These are phyloP conservation scores for Dinothrombium tinctorium DNA, from an alignment of 1,140 invertebrate genomes.

Conservation along the genomic window DNA sequence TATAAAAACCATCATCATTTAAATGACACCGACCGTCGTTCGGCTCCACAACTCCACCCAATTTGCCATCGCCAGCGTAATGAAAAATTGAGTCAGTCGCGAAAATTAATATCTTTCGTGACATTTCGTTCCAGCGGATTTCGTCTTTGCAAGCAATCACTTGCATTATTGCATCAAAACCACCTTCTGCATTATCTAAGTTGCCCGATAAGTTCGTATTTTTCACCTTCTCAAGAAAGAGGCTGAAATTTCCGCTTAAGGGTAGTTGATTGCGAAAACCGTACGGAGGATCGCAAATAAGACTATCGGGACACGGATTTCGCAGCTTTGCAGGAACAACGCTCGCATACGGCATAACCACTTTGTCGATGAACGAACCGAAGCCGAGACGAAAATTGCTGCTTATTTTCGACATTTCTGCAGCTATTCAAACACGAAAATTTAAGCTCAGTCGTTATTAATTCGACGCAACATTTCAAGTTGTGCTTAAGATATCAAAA, in stretches of 20 bases:
- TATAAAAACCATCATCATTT: conserved; percentile 33
- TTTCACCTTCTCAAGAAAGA: conserved; percentile 27
- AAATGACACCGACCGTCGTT: conserved; percentile 79
- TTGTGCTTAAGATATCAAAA: no score
- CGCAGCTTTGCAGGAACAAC: conserved; percentile 21
- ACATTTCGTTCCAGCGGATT: conserved; percentile 15
- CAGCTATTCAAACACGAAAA: no score
- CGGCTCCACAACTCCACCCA: conserved; percentile 67
- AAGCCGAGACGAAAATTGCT: conserved; percentile 82
- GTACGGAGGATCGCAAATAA: conserved; percentile 64
- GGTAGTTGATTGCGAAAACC: conserved; percentile 75
- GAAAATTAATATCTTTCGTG: conserved; percentile 18
- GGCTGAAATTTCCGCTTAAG: conserved; percentile 48
- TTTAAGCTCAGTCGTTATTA: no score
- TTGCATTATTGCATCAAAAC: conserved; percentile 98
- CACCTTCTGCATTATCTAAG: conserved; percentile 88
- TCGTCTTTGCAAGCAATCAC: conserved; percentile 13
- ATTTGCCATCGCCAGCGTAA: conserved; percentile 19
- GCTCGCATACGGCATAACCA: conserved; percentile 81
- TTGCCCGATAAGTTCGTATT: conserved; percentile 61
- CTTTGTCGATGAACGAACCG: conserved; percentile 96
- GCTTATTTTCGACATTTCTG: conserved; percentile 60
- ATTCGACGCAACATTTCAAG: no score
- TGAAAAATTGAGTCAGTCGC: conserved; percentile 19
- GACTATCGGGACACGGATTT: conserved; percentile 29